Evolutionary conservation across 1,140 invertebrate species (phyloP), one percentile per base, ranked within the genome.

Genomic region (Danaus plexippus): DNA sequence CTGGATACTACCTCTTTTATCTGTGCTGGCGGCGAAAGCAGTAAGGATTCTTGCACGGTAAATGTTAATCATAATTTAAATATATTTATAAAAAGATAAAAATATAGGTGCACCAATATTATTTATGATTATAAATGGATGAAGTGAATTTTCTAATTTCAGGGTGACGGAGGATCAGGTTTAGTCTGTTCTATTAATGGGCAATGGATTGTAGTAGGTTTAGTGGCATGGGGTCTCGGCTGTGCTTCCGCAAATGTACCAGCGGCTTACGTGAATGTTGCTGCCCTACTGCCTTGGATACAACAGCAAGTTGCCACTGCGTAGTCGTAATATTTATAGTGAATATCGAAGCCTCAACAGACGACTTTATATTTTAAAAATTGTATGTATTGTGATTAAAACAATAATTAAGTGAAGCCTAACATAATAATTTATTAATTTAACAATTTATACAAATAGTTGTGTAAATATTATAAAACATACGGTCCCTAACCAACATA

Each of bases 151-250:
- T 22, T 11, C 15, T n/a, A 9, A 22, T 85, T 85, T 41, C 63
- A 94, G 92, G 94, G 93, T 40, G 94, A 95, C 58, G 94, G 94
- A 8, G 94, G 94, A 10, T 90, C 92, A 9, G 92, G 92, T 0
- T 66, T 95, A 43, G 92, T 94, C 3, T 95, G 94, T 69, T 85
- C 90, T 66, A 79, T 80, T 9, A 81, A 80, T 42, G 91, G 90
- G 0, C 81, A 85, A 9, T 89, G 81, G 89, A 61, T 91, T 59
- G 88, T 93, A 0, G 90, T 90, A 11, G 94, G 94, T 0, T 63
- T 95, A 42, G 93, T 94, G 1, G 87, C 92, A 6, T 94, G 94
- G 93, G 94, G 94, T 1, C 90, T 93, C 32, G 92, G 92, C 18
- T 94, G 93, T 66, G 92, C 90, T 1, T 84, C 77, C 46, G 64